A percentile compares a stretch with the other conserved stretches of the same genome.
phyloP scores from a whole-genome alignment of 2,113 vertebrate genomes.

The Siniperca chuatsi region DNA sequence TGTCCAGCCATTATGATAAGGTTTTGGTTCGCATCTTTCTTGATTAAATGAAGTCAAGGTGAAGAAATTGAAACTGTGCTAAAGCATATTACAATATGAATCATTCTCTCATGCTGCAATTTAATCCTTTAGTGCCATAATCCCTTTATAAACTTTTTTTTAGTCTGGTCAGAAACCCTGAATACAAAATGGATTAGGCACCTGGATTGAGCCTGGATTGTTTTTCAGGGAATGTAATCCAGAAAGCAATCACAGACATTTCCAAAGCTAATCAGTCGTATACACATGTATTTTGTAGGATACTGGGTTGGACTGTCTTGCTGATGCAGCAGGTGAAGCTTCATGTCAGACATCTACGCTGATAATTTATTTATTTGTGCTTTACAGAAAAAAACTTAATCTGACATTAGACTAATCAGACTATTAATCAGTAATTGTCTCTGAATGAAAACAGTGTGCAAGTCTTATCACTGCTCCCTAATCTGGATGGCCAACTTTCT shows the following conservation, averaged over 20 bases:
- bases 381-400: neutral
- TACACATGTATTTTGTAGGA: neutral
- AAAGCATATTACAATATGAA: neutral
- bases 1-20: conserved; percentile 3
- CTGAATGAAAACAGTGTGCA: conserved; percentile 26
- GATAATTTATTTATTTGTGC: neutral
- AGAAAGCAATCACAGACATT: neutral
- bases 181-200: neutral
- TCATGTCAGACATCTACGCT: neutral
- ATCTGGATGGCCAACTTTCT: conserved; percentile 15
- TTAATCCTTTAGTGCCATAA: conserved; percentile 18
- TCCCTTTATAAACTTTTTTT: conserved; percentile 7
- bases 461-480: conserved; percentile 52
- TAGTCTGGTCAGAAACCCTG: neutral
- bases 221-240: too few species aligned
- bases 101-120: conserved; percentile 17
- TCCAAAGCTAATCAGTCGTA: neutral
- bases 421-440: conserved; percentile 21
- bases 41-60: conserved; percentile 32
- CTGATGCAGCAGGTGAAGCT: neutral
- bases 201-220: neutral
- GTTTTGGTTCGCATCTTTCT: neutral
- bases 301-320: neutral
- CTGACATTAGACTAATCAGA: neutral
- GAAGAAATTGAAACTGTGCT: conserved; percentile 4